Conservation (phyloP, 1,140 invertebrate species). For the Anadara kagoshimensis region DNA sequence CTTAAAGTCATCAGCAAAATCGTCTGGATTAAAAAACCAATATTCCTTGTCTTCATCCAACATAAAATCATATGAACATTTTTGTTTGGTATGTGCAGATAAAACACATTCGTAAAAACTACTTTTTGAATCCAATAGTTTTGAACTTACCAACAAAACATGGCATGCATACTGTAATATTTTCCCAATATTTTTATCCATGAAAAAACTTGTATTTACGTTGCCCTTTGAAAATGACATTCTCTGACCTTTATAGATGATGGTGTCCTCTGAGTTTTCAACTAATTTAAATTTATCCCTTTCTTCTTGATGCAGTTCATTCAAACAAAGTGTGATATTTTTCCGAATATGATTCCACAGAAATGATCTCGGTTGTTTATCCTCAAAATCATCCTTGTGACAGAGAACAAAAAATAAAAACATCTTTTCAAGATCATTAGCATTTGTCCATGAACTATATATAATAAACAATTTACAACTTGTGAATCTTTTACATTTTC, state of each 20-base stretch:
- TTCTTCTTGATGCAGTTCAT: background rate
- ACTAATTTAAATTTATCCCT: background rate
- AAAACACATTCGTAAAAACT: background rate
- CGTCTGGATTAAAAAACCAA: slow-evolving; percentile 14
- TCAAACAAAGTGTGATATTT: background rate
- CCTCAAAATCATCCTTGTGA: background rate
- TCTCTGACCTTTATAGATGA: background rate
- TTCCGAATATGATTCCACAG: slow-evolving; percentile 4
- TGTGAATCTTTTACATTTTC: too few species aligned
- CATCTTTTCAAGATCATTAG: slow-evolving; percentile 8
- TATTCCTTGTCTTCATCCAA: background rate
- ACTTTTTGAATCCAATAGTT: background rate
- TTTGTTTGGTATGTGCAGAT: background rate
- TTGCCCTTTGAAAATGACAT: background rate
- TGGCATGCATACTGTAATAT: background rate
- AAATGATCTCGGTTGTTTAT: background rate
- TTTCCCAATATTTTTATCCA: background rate
- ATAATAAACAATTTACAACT: slow-evolving; percentile 3
- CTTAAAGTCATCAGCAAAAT: slow-evolving; percentile 8
- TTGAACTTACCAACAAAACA: background rate
- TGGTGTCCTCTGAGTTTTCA: background rate
- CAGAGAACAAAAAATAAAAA: background rate
- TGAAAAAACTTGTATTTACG: background rate
- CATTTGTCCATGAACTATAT: background rate
- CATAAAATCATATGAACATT: background rate